Evolutionary conservation across 2,888 invertebrate species (phyloP).

Genomic region (Mechanitis messenoides): DNA sequence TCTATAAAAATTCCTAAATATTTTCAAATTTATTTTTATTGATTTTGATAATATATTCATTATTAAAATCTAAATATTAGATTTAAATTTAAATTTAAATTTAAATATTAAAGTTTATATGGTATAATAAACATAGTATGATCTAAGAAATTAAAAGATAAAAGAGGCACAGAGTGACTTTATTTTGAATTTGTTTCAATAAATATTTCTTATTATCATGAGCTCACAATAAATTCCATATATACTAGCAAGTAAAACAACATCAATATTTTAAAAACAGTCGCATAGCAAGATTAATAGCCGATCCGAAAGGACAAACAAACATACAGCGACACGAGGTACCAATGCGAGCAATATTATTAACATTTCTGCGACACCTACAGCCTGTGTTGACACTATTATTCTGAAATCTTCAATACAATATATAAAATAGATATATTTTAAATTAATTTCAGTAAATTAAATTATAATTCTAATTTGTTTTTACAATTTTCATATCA

Average conservation of each 20-base stretch:
- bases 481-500: too few relatives aligned
- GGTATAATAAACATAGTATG: too few relatives aligned
- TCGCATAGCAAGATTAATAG: slow-evolving; percentile 59
- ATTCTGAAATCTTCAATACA: slow-evolving; percentile 40
- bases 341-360: slow-evolving; percentile 66
- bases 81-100: too few relatives aligned
- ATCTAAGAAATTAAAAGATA: too few relatives aligned
- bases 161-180: too few relatives aligned
- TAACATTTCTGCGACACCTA: slow-evolving; percentile 68
- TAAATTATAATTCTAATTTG: neutral
- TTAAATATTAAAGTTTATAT: too few relatives aligned
- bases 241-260: slow-evolving; percentile 19
- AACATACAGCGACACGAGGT: slow-evolving; percentile 63
- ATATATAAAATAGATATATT: neutral
- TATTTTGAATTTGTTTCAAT: too few relatives aligned
- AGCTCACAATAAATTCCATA: neutral
- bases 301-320: slow-evolving; percentile 55
- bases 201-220: neutral
- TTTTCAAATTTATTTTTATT: neutral
- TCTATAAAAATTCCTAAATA: neutral
- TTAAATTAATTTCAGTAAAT: neutral
- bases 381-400: slow-evolving; percentile 42
- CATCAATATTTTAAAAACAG: slow-evolving; percentile 33
- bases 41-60: too few relatives aligned
- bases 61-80: too few relatives aligned